Conservation (phyloP, 2,888 invertebrate species). For the Lacanobia wlatinum region DNA sequence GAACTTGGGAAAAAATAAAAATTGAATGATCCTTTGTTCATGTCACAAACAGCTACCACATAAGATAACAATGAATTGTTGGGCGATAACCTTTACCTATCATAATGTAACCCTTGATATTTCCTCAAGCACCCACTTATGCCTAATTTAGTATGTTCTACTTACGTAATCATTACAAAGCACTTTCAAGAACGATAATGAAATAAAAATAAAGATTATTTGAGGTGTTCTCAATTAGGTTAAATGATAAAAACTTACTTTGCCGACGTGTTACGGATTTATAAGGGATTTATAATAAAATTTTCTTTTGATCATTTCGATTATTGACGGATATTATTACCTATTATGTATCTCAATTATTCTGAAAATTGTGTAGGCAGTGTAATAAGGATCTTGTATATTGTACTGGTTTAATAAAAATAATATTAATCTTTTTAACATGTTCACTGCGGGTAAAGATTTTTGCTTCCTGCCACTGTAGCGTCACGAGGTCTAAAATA, state of each 20-base stretch:
- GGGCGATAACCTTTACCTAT: constrained; percentile 8
- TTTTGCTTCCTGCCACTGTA: too few relatives aligned
- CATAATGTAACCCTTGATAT: not conserved
- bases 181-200: constrained; percentile 1
- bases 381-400: too few relatives aligned
- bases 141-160: not conserved
- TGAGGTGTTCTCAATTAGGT: too few relatives aligned
- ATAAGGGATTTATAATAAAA: too few relatives aligned
- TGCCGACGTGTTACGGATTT: not conserved
- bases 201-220: not conserved
- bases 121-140: constrained; percentile 5
- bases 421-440: too few relatives aligned
- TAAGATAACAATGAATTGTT: not conserved
- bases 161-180: not conserved
- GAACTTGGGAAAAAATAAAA: too few relatives aligned
- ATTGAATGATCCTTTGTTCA: not conserved
- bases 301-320: not conserved
- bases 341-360: too few relatives aligned
- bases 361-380: too few relatives aligned
- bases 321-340: not conserved
- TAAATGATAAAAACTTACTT: too few relatives aligned
- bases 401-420: too few relatives aligned
- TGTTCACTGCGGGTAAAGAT: too few relatives aligned
- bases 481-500: too few relatives aligned
- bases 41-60: constrained; percentile 7